Conservation (phyloP, 2,797 vertebrate species). For the Nannoperca australis region DNA sequence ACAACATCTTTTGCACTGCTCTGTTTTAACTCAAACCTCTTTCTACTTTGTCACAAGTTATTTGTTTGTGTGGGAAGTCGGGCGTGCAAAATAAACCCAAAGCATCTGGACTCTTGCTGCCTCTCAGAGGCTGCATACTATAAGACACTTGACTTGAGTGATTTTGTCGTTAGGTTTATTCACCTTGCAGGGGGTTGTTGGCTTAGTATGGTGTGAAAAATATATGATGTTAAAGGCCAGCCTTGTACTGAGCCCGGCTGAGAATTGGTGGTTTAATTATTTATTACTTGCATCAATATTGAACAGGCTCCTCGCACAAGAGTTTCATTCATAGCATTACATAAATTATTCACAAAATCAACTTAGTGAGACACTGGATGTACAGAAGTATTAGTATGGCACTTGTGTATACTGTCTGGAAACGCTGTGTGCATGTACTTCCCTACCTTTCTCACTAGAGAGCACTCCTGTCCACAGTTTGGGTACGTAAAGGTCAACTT, state of each 20-base stretch:
- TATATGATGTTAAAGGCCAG: neutral
- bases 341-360: neutral
- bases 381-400: neutral
- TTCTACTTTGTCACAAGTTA: neutral
- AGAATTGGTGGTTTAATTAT: neutral
- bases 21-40: neutral
- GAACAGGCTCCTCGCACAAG: neutral
- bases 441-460: constrained; percentile 47
- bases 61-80: neutral
- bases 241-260: neutral
- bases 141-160: neutral
- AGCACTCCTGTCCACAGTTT: constrained; percentile 21
- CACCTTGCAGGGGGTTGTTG: neutral
- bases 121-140: neutral
- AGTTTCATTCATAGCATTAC: neutral
- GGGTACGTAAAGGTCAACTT: neutral
- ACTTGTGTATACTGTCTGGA: neutral
- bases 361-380: neutral
- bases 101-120: neutral
- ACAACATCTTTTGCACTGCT: neutral
- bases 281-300: neutral
- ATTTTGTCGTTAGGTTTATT: neutral
- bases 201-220: neutral
- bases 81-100: neutral
- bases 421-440: constrained; percentile 11